Evolutionary conservation across 2,797 vertebrate species (phyloP).

Genomic region (Lithobates pipiens): DNA sequence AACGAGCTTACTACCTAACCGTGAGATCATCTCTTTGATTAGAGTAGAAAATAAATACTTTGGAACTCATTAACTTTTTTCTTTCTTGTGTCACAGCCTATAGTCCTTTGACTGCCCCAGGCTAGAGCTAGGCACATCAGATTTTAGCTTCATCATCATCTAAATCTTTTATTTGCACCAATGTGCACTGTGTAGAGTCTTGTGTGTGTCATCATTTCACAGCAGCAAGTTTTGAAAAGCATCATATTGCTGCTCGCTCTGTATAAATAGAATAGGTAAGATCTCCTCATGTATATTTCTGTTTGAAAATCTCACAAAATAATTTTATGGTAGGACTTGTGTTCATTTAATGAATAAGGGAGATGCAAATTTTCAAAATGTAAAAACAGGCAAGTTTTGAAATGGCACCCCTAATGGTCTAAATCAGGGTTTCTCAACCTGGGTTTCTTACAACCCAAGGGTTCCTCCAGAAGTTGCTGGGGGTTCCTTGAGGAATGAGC

Average conservation of each 20-base stretch:
- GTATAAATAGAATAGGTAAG: background rate
- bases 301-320: no score
- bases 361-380: no score
- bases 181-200: background rate
- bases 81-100: background rate
- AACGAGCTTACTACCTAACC: constrained; percentile 18
- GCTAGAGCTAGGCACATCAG: background rate
- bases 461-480: no score
- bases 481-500: no score
- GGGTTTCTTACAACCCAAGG: no score
- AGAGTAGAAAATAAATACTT: background rate
- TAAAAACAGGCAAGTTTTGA: no score
- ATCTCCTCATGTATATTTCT: background rate
- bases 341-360: no score
- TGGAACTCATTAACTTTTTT: background rate
- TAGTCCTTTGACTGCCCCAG: background rate
- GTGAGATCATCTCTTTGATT: constrained; percentile 13
- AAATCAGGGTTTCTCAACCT: no score
- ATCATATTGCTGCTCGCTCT: background rate
- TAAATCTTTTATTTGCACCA: background rate
- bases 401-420: no score
- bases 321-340: no score
- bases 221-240: background rate
- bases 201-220: background rate
- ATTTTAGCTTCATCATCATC: background rate